Conservation (phyloP, 2,797 vertebrate species). For the Lagocephalus sceleratus region DNA sequence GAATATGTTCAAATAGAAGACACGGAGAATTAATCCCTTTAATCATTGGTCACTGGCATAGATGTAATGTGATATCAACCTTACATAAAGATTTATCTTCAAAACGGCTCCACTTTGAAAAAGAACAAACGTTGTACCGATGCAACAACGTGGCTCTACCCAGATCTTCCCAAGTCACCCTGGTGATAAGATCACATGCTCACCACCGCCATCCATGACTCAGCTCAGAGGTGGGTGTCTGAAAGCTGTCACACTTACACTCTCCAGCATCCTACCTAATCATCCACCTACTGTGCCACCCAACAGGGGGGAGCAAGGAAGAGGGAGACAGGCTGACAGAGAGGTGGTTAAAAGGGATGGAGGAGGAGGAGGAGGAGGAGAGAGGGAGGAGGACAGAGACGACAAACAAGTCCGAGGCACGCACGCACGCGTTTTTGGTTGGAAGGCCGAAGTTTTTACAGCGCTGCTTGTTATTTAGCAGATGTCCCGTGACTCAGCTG, state of each 20-base stretch:
- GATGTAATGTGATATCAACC: no score
- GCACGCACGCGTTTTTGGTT: conserved; percentile 21
- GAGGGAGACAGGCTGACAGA: conserved; percentile 52
- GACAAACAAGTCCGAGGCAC: conserved; percentile 29
- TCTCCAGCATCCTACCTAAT: conserved; percentile 75
- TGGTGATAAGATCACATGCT: conserved; percentile 75
- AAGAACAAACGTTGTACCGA: conserved; percentile 23
- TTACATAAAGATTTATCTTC: neutral
- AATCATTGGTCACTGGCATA: no score
- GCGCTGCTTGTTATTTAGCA: conserved; percentile 55
- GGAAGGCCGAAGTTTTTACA: conserved; percentile 26
- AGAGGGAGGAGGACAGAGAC: conserved; percentile 22
- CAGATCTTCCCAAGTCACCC: conserved; percentile 72
- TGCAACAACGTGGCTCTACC: conserved; percentile 54
- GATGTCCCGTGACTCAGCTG: conserved; percentile 53
- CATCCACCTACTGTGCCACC: conserved; percentile 71
- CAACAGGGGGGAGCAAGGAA: conserved; percentile 43
- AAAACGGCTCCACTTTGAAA: neutral
- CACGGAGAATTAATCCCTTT: no score
- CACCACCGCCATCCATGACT: conserved; percentile 64
- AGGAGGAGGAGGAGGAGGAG: conserved; percentile 19
- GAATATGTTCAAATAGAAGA: no score
- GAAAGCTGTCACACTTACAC: conserved; percentile 74
- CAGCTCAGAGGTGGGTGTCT: conserved; percentile 73
- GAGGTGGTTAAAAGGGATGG: conserved; percentile 46